Evolutionary conservation across 2,113 vertebrate species (phyloP).

Genomic region (Turdus rufiventris): DNA sequence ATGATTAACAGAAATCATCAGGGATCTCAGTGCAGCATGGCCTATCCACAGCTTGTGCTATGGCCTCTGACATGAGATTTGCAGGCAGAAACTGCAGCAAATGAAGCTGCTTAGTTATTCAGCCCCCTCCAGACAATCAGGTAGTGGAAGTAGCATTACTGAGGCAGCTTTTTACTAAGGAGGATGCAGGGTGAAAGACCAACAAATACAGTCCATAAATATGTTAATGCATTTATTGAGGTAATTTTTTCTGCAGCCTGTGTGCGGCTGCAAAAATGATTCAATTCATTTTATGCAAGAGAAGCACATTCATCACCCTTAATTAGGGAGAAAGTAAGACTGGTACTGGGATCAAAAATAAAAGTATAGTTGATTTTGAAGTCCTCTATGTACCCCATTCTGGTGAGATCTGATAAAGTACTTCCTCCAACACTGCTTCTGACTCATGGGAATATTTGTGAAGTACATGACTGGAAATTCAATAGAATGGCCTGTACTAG

Average conservation of each 20-base stretch:
- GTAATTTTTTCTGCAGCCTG: not conserved
- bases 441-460: slow-evolving; percentile 2
- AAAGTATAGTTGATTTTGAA: slow-evolving; percentile 13
- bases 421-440: not conserved
- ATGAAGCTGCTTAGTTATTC: slow-evolving; percentile 23
- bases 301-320: not conserved
- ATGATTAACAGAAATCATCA: not conserved
- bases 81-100: not conserved
- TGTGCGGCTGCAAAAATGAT: not conserved
- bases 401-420: not conserved
- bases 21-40: not conserved
- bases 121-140: not conserved
- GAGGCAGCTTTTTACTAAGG: slow-evolving; percentile 4
- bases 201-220: not conserved
- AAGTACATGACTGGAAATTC: slow-evolving; percentile 21
- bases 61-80: not conserved
- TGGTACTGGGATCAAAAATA: slow-evolving; percentile 21
- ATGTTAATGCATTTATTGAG: slow-evolving; percentile 35
- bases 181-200: not conserved
- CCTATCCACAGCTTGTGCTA: not conserved
- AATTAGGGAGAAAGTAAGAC: slow-evolving; percentile 21
- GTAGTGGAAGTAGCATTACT: not conserved
- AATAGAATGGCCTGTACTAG: not conserved
- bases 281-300: not conserved
- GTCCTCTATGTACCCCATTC: not conserved